These are phyloP conservation scores for Cichladusa arquata DNA, from an alignment of 2,113 vertebrate genomes.

Conservation along the genomic window DNA sequence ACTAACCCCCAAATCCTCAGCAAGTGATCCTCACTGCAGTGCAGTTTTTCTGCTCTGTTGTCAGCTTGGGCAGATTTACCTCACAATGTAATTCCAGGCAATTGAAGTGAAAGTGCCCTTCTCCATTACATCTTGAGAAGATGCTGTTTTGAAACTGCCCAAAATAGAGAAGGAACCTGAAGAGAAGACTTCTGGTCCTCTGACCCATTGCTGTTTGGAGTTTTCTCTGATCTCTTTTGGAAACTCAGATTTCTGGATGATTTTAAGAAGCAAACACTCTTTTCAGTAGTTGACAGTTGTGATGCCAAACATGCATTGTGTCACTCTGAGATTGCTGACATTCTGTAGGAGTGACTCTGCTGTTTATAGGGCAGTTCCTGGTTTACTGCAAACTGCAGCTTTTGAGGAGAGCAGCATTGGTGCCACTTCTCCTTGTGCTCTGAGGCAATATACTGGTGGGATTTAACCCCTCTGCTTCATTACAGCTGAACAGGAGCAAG, in stretches of 20 bases:
- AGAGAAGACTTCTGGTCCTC: background rate
- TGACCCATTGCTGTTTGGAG: background rate
- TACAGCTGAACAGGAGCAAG: background rate
- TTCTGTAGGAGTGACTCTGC: background rate
- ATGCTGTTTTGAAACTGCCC: background rate
- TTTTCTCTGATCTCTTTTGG: background rate
- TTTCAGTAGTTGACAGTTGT: background rate
- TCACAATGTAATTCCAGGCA: background rate
- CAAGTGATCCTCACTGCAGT: background rate
- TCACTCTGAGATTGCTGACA: background rate
- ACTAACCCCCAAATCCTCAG: background rate
- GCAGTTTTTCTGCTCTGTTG: background rate
- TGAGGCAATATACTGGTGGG: background rate
- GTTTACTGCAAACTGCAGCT: background rate
- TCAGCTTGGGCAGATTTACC: background rate
- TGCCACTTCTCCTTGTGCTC: background rate
- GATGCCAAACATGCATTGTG: background rate
- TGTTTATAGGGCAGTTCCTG: background rate
- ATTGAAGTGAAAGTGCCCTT: background rate
- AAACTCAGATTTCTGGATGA: background rate
- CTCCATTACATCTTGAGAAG: background rate
- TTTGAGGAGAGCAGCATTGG: background rate
- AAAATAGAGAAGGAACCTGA: background rate
- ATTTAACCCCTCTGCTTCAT: background rate
- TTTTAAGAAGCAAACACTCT: background rate